Evolutionary conservation across 2,797 vertebrate genomes (phyloP).

Genomic region (Peromyscus eremicus): DNA sequence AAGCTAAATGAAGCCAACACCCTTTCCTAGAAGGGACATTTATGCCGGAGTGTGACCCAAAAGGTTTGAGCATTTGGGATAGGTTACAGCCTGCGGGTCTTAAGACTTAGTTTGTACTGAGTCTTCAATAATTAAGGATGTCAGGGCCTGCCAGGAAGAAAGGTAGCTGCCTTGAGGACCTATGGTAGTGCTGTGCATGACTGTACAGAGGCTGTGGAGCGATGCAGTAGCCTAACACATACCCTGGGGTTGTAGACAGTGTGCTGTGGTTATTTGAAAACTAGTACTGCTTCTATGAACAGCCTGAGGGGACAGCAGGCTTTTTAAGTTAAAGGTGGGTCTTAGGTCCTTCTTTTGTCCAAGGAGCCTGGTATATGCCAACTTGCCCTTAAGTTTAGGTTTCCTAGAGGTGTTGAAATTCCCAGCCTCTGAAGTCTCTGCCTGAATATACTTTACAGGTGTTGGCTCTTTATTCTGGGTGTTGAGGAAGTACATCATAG

Average conservation of each 20-base stretch:
- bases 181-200: background rate
- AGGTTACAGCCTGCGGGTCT: background rate
- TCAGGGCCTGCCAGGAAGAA: background rate
- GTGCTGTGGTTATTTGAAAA: background rate
- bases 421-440: constrained; percentile 1
- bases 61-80: background rate
- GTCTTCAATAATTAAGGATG: background rate
- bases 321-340: background rate
- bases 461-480: background rate
- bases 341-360: background rate
- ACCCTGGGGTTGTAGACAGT: background rate
- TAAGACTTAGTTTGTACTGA: background rate
- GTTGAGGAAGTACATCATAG: background rate
- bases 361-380: background rate
- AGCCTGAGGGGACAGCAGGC: background rate
- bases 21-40: background rate
- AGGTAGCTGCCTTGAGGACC: background rate
- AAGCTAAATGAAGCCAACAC: constrained; percentile 25
- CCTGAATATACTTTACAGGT: background rate
- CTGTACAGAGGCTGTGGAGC: background rate
- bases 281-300: background rate
- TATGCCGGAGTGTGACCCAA: background rate
- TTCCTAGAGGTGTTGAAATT: background rate
- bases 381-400: background rate
- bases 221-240: background rate